phyloP scores from a whole-genome alignment of 2,113 vertebrate genomes.

The Microcebus murinus region DNA sequence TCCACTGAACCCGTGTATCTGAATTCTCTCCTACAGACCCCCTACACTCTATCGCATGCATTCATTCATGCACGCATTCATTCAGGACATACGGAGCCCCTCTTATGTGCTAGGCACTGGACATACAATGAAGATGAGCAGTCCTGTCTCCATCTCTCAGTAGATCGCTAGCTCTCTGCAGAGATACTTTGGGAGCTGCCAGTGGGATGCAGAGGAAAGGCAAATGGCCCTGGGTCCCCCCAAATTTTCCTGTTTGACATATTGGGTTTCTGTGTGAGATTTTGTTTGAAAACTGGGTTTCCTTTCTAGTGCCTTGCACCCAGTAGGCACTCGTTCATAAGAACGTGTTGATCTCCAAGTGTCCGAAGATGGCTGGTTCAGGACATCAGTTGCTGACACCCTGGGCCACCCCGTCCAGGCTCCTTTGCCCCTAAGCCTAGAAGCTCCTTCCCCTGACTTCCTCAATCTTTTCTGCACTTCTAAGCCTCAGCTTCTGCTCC shows the following conservation, averaged over 20 bases:
- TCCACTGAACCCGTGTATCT: neutral
- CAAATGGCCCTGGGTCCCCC: too few relatives aligned
- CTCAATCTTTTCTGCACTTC: neutral
- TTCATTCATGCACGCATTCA: neutral
- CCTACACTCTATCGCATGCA: neutral
- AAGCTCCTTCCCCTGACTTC: neutral
- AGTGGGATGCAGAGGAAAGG: neutral
- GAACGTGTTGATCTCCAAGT: neutral
- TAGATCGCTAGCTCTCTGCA: neutral
- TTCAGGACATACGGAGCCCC: neutral
- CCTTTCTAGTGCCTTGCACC: neutral
- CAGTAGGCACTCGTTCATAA: neutral
- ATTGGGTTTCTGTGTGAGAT: neutral
- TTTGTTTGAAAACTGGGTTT: neutral
- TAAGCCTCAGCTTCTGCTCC: neutral
- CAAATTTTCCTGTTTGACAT: neutral
- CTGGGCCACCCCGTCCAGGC: neutral
- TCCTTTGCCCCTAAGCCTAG: neutral
- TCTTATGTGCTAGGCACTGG: neutral
- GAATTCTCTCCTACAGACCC: neutral
- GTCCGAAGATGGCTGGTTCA: neutral
- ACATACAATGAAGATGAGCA: too few relatives aligned
- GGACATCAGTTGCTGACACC: neutral
- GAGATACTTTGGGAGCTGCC: neutral
- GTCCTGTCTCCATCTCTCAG: rapidly evolving